Evolutionary conservation across 2,113 vertebrate species (phyloP).

Genomic region (Rissa tridactyla): DNA sequence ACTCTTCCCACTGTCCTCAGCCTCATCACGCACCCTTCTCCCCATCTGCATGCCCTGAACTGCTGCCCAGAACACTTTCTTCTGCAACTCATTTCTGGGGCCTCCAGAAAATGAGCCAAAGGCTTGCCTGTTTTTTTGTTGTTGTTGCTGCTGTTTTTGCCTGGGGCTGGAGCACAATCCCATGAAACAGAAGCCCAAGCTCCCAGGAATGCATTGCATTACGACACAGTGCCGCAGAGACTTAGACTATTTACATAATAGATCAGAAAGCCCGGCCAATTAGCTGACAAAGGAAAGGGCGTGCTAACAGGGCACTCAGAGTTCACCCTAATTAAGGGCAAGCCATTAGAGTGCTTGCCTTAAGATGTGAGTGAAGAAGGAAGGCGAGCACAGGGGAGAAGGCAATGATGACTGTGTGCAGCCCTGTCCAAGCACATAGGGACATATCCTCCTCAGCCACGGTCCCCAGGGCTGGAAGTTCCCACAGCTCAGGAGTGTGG

Average conservation of each 20-base stretch:
- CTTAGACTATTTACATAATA: constrained; percentile 49
- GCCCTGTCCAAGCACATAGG: background rate
- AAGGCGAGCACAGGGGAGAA: background rate
- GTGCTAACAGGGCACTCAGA: constrained; percentile 40
- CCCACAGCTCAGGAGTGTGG: background rate
- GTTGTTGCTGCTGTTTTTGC: background rate
- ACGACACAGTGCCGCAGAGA: constrained; percentile 27
- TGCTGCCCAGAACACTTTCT: constrained; percentile 52
- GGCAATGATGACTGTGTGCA: background rate
- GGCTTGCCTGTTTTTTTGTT: background rate
- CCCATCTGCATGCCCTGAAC: constrained; percentile 13
- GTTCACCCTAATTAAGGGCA: constrained; percentile 46
- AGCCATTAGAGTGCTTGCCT: background rate
- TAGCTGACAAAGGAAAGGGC: constrained; percentile 43
- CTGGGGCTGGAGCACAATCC: constrained; percentile 17
- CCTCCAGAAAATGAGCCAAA: background rate
- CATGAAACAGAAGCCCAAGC: constrained; percentile 33
- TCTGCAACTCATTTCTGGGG: background rate
- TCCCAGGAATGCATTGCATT: constrained; percentile 43
- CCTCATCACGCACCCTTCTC: background rate
- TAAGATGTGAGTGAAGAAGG: background rate
- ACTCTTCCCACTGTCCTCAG: background rate
- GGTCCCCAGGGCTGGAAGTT: background rate
- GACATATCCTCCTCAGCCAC: background rate
- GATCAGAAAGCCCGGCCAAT: constrained; percentile 54